Base-by-base conservation (phyloP, 2,888 invertebrate genomes). In the Ormia ochracea region DNA sequence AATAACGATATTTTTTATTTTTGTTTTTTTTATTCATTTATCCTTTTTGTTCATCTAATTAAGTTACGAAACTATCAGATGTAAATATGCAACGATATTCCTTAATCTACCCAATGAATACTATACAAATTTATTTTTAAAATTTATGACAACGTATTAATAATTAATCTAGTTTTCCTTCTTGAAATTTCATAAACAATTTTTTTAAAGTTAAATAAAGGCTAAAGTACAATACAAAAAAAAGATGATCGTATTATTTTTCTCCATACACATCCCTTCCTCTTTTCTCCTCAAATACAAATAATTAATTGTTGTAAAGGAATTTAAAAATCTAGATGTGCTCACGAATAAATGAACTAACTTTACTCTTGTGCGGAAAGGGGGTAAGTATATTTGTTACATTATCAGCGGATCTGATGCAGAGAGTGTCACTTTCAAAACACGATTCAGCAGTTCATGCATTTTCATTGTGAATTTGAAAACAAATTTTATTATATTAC, bases 181-280 rank as follows among this genome's bases (percentile, higher is more conserved):
- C 38, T 58, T 50, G 33, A 4, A 52, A 52, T 6, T 19, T 31
- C 50, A 26, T 41, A 72, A 56, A 28, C 10, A 26, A 38, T 45
- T 54, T 74, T 65, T 74, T 56, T 14, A 56, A 17, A 56, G n/a
- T 38, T 73, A 28, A 74, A 58, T 74, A 74, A 74, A 74, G 14
- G 48, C 7, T 38, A 38, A 66, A 43, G 48, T 74, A 65, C 50
- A 74, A 50, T 31, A 74, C 7, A 33, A 38, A 36, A 23, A 48
- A 12, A n/a, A 28, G 2, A 14, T 31, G 3, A 6, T n/a, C 45
- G 28, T 66, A 52, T 52, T 3, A 52, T 66, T 58, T 31, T 31
- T n/a, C n/a, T n/a, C n/a, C n/a, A n/a, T n/a, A n/a, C n/a, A n/a
- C n/a, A n/a, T n/a, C n/a, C n/a, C n/a, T n/a, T n/a, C n/a, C n/a